Conservation (phyloP, 2,797 vertebrate species). For the Gymnocypris eckloni region DNA sequence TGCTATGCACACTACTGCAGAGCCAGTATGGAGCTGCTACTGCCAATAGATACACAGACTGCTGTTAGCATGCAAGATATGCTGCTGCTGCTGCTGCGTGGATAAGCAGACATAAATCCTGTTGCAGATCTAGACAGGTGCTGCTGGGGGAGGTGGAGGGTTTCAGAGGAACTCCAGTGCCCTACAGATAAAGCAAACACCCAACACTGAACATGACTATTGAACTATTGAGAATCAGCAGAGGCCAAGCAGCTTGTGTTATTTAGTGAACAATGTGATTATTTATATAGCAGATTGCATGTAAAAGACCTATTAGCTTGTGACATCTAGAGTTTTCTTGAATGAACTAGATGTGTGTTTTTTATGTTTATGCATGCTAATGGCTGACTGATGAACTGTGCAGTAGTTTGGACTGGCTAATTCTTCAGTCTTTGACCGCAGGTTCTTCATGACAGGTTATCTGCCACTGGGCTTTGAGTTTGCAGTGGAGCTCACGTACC, state of each 20-base stretch:
- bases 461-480: conserved; percentile 96
- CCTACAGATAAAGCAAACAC: neutral
- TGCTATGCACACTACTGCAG: neutral
- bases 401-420: no score
- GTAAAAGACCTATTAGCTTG: no score
- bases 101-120: neutral
- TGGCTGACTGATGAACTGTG: neutral
- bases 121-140: neutral
- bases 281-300: neutral
- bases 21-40: no score
- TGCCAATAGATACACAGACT: neutral
- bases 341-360: neutral
- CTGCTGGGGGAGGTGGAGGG: neutral
- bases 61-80: neutral
- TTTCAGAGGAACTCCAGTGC: neutral
- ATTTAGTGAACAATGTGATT: no score
- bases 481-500: conserved; percentile 93
- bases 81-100: neutral
- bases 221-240: neutral
- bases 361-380: neutral
- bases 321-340: neutral
- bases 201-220: neutral
- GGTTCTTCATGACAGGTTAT: conserved; percentile 98
- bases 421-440: conserved; percentile 62
- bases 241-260: no score